A percentile compares a stretch with the other conserved stretches of the same genome.
Evolutionary conservation across 2,113 vertebrate species (phyloP).

Genomic region (Fukomys damarensis): DNA sequence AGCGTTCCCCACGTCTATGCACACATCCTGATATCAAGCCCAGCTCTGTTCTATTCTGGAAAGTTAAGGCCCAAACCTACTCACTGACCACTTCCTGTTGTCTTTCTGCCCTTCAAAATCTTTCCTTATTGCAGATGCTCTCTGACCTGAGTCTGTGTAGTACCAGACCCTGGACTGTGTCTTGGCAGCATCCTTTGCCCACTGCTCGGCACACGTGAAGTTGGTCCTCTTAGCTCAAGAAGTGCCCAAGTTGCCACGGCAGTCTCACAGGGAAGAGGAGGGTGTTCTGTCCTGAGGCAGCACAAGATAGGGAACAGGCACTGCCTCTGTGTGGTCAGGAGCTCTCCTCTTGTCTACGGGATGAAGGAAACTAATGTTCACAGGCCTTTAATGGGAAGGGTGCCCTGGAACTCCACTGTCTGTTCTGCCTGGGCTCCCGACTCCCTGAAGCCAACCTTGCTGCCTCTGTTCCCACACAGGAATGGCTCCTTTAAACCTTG

Average conservation of each 20-base stretch:
- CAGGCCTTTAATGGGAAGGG: not conserved
- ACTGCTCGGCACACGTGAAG: rapidly evolving
- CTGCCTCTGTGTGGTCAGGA: not conserved
- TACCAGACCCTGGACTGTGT: not conserved
- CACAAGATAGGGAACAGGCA: not conserved
- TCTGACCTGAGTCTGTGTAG: not conserved
- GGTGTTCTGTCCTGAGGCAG: too few relatives aligned
- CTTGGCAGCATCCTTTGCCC: not conserved
- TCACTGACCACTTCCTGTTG: not conserved
- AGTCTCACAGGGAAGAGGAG: not conserved
- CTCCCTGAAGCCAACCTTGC: not conserved
- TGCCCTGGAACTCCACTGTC: not conserved
- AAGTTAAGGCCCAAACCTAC: not conserved
- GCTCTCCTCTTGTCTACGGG: not conserved
- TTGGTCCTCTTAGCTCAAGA: not conserved
- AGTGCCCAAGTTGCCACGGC: not conserved
- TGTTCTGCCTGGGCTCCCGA: not conserved
- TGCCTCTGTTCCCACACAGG: rapidly evolving
- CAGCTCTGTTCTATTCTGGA: not conserved
- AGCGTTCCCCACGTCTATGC: not conserved
- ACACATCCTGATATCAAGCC: not conserved
- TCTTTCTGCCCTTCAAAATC: not conserved
- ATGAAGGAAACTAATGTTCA: not conserved
- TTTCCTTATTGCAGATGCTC: not conserved
- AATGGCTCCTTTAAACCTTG: not conserved